These are phyloP conservation scores for Temnothorax rugatulus DNA, from an alignment of 2,888 invertebrate species.

Conservation along the genomic window DNA sequence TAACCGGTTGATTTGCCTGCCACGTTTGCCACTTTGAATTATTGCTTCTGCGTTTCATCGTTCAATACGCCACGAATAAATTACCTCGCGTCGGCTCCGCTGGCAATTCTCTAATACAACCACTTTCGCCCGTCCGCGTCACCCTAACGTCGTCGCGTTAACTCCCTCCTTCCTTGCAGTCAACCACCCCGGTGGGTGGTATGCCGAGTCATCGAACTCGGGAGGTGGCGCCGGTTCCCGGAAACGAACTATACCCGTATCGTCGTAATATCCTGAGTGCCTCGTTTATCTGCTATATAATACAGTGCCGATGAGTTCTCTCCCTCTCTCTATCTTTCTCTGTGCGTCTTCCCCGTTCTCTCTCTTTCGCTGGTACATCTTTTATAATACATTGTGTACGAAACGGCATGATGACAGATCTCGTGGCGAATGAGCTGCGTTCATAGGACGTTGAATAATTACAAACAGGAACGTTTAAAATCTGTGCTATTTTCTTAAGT, in stretches of 20 bases:
- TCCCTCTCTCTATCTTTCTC: neutral
- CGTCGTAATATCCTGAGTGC: constrained; percentile 62
- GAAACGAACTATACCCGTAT: constrained; percentile 56
- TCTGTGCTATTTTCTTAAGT: neutral
- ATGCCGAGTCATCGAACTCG: constrained; percentile 61
- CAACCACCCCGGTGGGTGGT: constrained; percentile 20
- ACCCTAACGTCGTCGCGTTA: constrained; percentile 41
- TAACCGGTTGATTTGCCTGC: constrained; percentile 72
- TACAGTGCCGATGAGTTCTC: constrained; percentile 37
- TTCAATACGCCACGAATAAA: constrained; percentile 76
- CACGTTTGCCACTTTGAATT: constrained; percentile 75
- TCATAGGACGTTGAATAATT: neutral
- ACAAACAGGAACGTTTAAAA: neutral
- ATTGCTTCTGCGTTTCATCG: constrained; percentile 75
- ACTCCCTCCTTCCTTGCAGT: constrained; percentile 18
- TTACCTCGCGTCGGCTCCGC: constrained; percentile 61
- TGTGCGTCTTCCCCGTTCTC: neutral
- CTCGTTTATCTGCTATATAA: constrained; percentile 46
- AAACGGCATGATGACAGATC: constrained; percentile 11
- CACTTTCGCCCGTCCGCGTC: constrained; percentile 33
- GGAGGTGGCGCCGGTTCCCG: constrained; percentile 34
- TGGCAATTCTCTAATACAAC: constrained; percentile 44
- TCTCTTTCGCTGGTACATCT: constrained; percentile 6
- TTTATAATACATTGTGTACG: constrained; percentile 50
- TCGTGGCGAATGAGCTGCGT: neutral